Base-by-base conservation (phyloP, 2,113 vertebrate genomes). In the Mustela lutreola region DNA sequence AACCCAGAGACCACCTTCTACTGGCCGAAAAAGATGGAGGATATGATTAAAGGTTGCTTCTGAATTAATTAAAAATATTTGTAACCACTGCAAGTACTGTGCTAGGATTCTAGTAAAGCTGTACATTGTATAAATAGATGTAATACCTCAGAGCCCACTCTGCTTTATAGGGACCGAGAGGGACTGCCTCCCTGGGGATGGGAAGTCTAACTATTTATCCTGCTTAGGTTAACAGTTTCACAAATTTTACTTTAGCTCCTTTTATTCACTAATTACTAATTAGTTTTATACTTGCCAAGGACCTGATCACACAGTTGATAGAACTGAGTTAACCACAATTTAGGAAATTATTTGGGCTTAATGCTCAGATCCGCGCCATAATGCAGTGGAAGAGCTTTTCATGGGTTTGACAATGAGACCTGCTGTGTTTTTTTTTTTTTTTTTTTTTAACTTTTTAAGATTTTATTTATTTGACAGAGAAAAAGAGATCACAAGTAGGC, bases 61-160 rank as follows among this genome's bases (percentile, higher is more conserved):
- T 67, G 89, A 94, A 85, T 92, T 89, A 95, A 96, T 96, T 92
- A 94, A 93, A 96, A 95, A 82, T 58, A 82, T 90, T 88, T 87
- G 50, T 95, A 83, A 95, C 8, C 39, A 24, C n/a, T 16, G 36
- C 19, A 73, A 95, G 45, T 15, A 22, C 53, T 60, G 22, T 50
- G 53, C 39, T 86, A 4, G 16, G n/a, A 78, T 48, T 48, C 60
- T 56, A 65, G 15, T 39, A 78, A n/a, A 65, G 28, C 45, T 24
- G 28, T 56, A 22, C 12, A 7, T 24, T 36, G 39, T 33, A 0
- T 45, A 63, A 87, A 50, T 62, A 56, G 67, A 39, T 78, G n/a
- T 15, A 14, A 31, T 15, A 24, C 26, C 36, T 48, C 78, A 45
- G 84, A 88, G 22, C 5, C 60, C 50, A 87, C 15, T 71, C n/a